Evolutionary conservation across 1,140 invertebrate genomes (phyloP).

Genomic region (Diprion similis): DNA sequence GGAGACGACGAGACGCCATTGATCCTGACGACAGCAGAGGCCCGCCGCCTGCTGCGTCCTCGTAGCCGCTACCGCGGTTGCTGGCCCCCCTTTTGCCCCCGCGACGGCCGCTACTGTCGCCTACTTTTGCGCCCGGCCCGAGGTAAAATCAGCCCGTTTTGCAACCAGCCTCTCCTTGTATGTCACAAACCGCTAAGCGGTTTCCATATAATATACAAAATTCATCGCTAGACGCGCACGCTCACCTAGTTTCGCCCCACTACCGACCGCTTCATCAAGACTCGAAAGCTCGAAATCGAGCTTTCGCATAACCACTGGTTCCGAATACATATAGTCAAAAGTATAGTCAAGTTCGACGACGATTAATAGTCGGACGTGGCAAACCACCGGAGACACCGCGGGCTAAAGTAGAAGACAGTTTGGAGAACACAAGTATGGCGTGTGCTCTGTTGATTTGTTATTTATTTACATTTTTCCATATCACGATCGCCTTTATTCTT

Average conservation of each 20-base stretch:
- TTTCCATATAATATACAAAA: slow-evolving; percentile 6
- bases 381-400: background rate
- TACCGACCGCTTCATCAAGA: background rate
- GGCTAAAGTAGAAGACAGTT: background rate
- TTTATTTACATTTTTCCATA: too few species aligned
- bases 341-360: background rate
- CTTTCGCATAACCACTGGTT: background rate
- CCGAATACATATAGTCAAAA: background rate
- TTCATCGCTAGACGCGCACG: background rate
- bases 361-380: background rate
- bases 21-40: slow-evolving; percentile 19
- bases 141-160: slow-evolving; percentile 21
- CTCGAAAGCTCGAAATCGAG: background rate
- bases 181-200: background rate
- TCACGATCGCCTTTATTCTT: too few species aligned
- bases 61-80: slow-evolving; percentile 27
- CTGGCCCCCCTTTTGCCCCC: slow-evolving; percentile 27
- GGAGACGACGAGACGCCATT: background rate
- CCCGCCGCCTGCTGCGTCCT: slow-evolving; percentile 23
- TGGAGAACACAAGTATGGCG: background rate
- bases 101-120: slow-evolving; percentile 26
- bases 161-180: background rate
- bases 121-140: slow-evolving; percentile 20
- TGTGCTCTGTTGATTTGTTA: background rate
- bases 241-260: background rate